These are phyloP conservation scores for Alfaro cultratus DNA, from an alignment of 2,797 vertebrate species.

Conservation along the genomic window DNA sequence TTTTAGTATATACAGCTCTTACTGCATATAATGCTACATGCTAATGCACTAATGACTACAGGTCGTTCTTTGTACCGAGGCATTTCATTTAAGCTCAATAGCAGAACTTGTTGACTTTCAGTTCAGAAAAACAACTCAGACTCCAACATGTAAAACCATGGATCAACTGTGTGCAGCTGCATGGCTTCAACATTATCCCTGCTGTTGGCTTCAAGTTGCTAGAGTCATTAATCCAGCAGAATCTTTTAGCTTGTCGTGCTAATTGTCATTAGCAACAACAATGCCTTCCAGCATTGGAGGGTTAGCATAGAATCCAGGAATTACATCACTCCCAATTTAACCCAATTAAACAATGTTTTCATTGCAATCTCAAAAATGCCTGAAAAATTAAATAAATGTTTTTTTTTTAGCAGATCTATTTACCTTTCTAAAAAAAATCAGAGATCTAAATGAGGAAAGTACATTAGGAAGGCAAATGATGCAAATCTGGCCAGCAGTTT, in stretches of 20 bases:
- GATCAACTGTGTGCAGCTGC: background rate
- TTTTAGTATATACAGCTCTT: background rate
- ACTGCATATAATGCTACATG: background rate
- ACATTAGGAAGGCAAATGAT: background rate
- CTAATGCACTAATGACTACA: background rate
- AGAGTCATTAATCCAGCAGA: background rate
- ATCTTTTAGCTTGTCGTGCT: background rate
- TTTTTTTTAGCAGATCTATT: background rate
- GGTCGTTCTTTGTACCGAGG: background rate
- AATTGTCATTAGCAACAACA: background rate
- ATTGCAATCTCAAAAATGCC: background rate
- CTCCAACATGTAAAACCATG: background rate
- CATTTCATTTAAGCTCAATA: background rate
- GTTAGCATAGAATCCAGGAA: background rate
- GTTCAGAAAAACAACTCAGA: background rate
- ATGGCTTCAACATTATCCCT: background rate
- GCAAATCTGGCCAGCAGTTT: background rate
- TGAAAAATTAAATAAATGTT: background rate
- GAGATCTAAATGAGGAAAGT: background rate
- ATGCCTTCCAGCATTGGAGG: background rate
- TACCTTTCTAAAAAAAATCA: background rate
- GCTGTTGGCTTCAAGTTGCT: background rate
- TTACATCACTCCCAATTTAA: background rate
- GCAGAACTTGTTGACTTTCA: background rate
- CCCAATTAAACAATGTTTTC: background rate